Conservation (phyloP, 2,888 invertebrate species). For the Cyclophora punctaria region DNA sequence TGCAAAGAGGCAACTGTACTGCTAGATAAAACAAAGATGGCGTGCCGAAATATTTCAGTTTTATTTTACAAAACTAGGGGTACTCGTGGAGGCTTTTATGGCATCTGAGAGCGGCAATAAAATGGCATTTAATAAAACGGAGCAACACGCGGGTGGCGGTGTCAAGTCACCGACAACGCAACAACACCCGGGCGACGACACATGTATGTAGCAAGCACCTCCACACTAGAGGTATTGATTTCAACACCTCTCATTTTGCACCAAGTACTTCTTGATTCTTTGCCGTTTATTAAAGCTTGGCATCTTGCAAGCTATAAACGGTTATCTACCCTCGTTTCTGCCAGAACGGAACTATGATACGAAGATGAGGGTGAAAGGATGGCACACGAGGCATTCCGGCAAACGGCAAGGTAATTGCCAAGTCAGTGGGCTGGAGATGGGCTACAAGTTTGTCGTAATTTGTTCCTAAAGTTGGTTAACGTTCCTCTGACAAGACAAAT, state of each 20-base stretch:
- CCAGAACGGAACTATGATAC: constrained; percentile 53
- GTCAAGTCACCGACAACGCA: constrained; percentile 15
- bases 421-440: constrained; percentile 44
- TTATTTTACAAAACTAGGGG: constrained; percentile 52
- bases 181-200: constrained; percentile 6
- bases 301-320: constrained; percentile 60
- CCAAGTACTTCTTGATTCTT: constrained; percentile 33
- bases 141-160: constrained; percentile 27
- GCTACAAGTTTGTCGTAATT: constrained; percentile 65
- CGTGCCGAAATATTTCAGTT: constrained; percentile 43
- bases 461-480: constrained; percentile 67
- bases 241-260: constrained; percentile 31
- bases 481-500: constrained; percentile 68
- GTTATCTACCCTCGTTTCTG: constrained; percentile 62
- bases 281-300: constrained; percentile 35
- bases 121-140: constrained; percentile 48
- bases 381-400: constrained; percentile 39
- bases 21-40: constrained; percentile 40
- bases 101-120: constrained; percentile 38
- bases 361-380: constrained; percentile 46
- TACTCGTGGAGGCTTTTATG: constrained; percentile 43
- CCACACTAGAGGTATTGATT: constrained; percentile 37
- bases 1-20: constrained; percentile 38
- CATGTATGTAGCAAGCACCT: constrained; percentile 22
- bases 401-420: constrained; percentile 56